Base-by-base conservation (phyloP, 2,113 vertebrate species). In the Bufo gargarizans region DNA sequence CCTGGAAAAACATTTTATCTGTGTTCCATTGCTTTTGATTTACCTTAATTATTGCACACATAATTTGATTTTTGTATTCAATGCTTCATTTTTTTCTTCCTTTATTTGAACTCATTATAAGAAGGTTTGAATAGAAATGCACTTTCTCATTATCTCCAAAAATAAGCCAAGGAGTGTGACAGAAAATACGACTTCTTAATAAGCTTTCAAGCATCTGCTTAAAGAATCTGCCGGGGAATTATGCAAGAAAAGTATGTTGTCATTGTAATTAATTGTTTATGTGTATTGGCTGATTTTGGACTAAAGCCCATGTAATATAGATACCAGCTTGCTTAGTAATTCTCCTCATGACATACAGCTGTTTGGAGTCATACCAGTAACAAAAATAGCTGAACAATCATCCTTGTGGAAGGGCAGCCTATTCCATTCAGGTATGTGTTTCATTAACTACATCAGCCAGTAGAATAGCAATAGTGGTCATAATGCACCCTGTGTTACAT, bases 261-360 rank as follows among this genome's bases (percentile, higher is more conserved):
- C 86, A 87, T 87, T 80, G 61, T 87, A 87, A 87, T 87, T 80
- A 81, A 69, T 80, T 87, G 86, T 80, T 87, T 87, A 71, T 79
- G 56, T 86, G 43, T 78, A 65, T 78, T 65, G 77, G 59, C 50
- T 81, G 77, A 43, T 71, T 80, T 80, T 81, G 86, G 77, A 87
- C 47, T 67, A 67, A 56, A 79, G 86, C 86, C 77, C 63, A 58
- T 81, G 47, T 77, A 77, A 86, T 77, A 86, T 77, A 78, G 85
- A 77, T 87, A 87, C 77, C 86, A 80, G 77, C 61, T 87, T 80
- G 77, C 20, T 53, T 87, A 71, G 77, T 87, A 87, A 80, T 56
- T 87, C 50, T 78, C 50, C 86, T 80, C 49, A 69, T 87, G 86
- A 87, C 63, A 80, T 87, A 87, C 77, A 80, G 86, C 86, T 87